Percentiles rank a stretch among this genome's conserved stretches.
These are phyloP conservation scores for Teleogryllus oceanicus DNA, from an alignment of 2,888 invertebrate genomes.

Conservation along the genomic window DNA sequence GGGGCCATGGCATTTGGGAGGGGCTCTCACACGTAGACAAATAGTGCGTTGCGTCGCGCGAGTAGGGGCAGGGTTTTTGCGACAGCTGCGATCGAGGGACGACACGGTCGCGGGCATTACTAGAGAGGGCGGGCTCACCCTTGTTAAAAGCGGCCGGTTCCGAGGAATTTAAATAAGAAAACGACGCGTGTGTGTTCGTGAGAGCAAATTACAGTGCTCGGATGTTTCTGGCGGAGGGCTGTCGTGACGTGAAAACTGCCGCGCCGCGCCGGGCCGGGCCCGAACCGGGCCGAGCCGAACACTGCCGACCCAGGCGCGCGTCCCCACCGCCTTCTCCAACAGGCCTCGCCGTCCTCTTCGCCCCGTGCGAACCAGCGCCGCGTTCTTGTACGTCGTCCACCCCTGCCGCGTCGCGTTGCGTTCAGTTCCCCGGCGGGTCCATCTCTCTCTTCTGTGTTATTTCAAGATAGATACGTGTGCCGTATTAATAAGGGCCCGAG, in stretches of 20 bases:
- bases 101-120: conserved; percentile 8
- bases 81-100: neutral
- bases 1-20: too few relatives aligned
- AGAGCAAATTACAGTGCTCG: conserved; percentile 10
- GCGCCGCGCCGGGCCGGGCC: neutral
- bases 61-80: too few relatives aligned
- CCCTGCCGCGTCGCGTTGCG: neutral
- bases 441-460: neutral
- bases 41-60: too few relatives aligned
- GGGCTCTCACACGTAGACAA: too few relatives aligned
- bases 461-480: neutral
- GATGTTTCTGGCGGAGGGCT: conserved; percentile 1
- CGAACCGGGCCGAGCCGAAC: too few relatives aligned
- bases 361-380: neutral
- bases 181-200: conserved; percentile 18
- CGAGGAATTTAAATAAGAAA: conserved; percentile 11
- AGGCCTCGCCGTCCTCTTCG: neutral
- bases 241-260: conserved; percentile 1
- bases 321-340: too few relatives aligned
- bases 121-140: neutral
- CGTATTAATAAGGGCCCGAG: neutral
- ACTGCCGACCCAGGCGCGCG: too few relatives aligned
- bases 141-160: conserved; percentile 18
- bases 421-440: neutral
- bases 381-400: neutral